Evolutionary conservation across 2,113 vertebrate genomes (phyloP), one percentile per base, ranked within the genome.

Genomic region (Lutjanus erythropterus): DNA sequence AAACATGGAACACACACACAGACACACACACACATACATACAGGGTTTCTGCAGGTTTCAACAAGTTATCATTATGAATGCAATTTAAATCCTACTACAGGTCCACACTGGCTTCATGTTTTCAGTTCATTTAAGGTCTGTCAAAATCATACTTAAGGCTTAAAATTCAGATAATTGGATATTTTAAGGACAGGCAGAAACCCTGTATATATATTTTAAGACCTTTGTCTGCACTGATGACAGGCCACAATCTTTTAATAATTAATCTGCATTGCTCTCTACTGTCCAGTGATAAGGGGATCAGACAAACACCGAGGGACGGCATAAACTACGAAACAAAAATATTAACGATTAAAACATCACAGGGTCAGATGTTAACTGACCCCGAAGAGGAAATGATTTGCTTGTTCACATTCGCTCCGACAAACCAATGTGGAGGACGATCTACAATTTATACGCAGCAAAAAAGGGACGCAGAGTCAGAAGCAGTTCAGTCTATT

Each of bases 241-340:
- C 79, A 90, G 70, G 86, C 71, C 76, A 81, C 35, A 83, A 85
- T 86, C 80, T 87, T 96, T 53, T 94, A 96, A 97, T 97, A 95
- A 97, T 96, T 96, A 90, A 96, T 94, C 83, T 91, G 83, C 46
- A 39, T 46, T 72, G 71, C 84, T 81, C 37, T 61, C 65, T 41
- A 44, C 44, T 31, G 46, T 42, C 27, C 86, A 58, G 80, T 62
- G 33, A 83, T 46, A 73, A 80, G 47, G 44, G 19, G 64, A 41
- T 71, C 56, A 35, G 16, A 52, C 52, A 39, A 3, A 62, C 10
- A n/a, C 42, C 47, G 73, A 58, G 37, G 37, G 70, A 21, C 31
- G n/a, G 15, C 44, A 8, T 67, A 8, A 61, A 67, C 47, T 39
- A 72, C 62, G 23, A 52, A 66, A 39, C 16, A 9, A 78, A 66